These are phyloP conservation scores for Dendronephthya gigantea DNA, from an alignment of 64 coral and sea anemone species.

Conservation along the genomic window DNA sequence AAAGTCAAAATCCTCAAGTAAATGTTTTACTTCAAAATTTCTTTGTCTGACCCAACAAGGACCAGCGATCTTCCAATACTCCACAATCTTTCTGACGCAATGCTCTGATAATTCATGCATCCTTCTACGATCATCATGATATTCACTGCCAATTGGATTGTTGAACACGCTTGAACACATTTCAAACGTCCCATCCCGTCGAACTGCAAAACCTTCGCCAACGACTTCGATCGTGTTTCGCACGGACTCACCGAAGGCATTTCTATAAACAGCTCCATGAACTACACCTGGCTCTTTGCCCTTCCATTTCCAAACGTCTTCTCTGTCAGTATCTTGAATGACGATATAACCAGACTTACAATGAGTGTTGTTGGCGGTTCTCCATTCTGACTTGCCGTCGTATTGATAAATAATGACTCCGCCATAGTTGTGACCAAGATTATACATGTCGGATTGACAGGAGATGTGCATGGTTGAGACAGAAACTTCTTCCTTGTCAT, in stretches of 20 bases:
- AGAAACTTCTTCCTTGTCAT: no score
- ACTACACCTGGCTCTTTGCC: background rate
- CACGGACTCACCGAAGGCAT: background rate
- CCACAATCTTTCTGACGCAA: background rate
- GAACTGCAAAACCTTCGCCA: background rate
- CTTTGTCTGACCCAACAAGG: background rate
- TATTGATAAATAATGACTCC: no score
- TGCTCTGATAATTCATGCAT: background rate
- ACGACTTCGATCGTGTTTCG: background rate
- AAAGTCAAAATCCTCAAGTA: background rate
- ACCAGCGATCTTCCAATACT: background rate
- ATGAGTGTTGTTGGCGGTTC: background rate
- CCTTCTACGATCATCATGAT: background rate
- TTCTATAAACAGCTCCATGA: background rate
- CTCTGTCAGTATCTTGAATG: background rate
- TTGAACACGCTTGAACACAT: background rate
- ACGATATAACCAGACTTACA: background rate
- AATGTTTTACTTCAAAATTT: background rate
- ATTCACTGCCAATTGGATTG: background rate
- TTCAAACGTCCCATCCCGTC: background rate
- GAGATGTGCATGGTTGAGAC: no score
- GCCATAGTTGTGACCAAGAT: no score
- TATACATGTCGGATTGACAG: no score
- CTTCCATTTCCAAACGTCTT: background rate
- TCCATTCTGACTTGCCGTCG: background rate